phyloP scores from a whole-genome alignment of 2,888 invertebrate species.

The Leucophora obtusa region DNA sequence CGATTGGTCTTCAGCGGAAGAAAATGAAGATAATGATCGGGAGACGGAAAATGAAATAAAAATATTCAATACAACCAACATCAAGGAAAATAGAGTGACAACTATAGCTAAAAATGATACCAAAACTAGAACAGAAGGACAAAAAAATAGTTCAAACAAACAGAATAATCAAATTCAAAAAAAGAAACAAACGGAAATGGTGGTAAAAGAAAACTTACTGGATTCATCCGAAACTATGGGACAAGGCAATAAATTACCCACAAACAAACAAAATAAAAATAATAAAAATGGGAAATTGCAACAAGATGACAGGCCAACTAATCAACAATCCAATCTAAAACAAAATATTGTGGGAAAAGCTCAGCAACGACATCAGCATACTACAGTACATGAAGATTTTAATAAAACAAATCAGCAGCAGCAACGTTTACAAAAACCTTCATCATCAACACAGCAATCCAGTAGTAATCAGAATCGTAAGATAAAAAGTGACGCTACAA shows the following conservation, averaged over 20 bases:
- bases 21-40: constrained; percentile 55
- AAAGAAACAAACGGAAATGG: constrained; percentile 2
- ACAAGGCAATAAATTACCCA: constrained; percentile 12
- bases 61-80: background rate
- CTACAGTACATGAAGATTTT: background rate
- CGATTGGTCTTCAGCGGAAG: constrained; percentile 68
- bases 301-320: constrained; percentile 14
- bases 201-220: constrained; percentile 31
- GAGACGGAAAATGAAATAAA: constrained; percentile 49
- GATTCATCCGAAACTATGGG: background rate
- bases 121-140: constrained; percentile 9
- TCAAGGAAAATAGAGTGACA: background rate
- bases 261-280: constrained; percentile 27
- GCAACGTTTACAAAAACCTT: constrained; percentile 13
- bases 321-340: background rate
- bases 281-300: constrained; percentile 35
- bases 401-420: constrained; percentile 18
- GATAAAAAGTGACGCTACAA: constrained; percentile 14
- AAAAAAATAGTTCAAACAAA: constrained; percentile 12
- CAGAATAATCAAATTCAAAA: background rate
- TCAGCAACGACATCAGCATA: background rate
- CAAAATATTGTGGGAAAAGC: background rate
- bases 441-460: background rate
- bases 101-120: constrained; percentile 29
- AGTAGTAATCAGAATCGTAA: constrained; percentile 42